Conservation (phyloP, 2,888 invertebrate genomes). For the Synanthedon formicaeformis region DNA sequence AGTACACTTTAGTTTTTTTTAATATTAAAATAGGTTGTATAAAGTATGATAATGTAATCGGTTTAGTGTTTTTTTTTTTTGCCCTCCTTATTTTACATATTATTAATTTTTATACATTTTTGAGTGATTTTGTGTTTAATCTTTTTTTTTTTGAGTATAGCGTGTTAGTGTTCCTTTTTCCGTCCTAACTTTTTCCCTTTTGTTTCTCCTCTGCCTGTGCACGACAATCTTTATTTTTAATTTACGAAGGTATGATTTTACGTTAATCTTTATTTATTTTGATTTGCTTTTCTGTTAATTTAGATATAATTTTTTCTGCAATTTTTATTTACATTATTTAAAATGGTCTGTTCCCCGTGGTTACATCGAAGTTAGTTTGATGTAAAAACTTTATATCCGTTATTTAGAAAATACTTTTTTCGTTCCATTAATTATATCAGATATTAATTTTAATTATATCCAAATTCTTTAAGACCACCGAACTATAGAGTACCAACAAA, state of each 20-base stretch:
- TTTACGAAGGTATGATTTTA: slow-evolving; percentile 4
- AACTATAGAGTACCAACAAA: too few species aligned
- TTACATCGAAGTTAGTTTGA: too few species aligned
- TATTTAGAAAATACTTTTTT: too few species aligned
- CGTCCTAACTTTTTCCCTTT: slow-evolving; percentile 37
- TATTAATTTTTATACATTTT: slow-evolving; percentile 28
- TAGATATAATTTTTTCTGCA: neutral
- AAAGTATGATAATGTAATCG: slow-evolving; percentile 38
- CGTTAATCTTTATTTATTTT: neutral
- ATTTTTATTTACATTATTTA: neutral
- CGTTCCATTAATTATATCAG: too few species aligned
- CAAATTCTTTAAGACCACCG: too few species aligned
- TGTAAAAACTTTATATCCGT: too few species aligned
- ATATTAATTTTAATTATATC: too few species aligned
- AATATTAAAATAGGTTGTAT: slow-evolving; percentile 44
- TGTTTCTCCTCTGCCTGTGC: slow-evolving; percentile 30
- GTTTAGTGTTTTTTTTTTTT: slow-evolving; percentile 27
- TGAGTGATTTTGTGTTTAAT: slow-evolving; percentile 18
- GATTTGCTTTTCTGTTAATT: neutral
- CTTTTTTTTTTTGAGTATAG: slow-evolving; percentile 27
- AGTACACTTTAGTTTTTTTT: slow-evolving; percentile 40
- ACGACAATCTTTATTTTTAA: slow-evolving; percentile 46
- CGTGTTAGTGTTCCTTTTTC: slow-evolving; percentile 29
- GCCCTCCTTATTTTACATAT: slow-evolving; percentile 30
- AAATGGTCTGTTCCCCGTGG: too few species aligned